These are phyloP conservation scores for Hirtodrosophila duncani DNA, from an alignment of 2,888 invertebrate genomes.

Conservation along the genomic window DNA sequence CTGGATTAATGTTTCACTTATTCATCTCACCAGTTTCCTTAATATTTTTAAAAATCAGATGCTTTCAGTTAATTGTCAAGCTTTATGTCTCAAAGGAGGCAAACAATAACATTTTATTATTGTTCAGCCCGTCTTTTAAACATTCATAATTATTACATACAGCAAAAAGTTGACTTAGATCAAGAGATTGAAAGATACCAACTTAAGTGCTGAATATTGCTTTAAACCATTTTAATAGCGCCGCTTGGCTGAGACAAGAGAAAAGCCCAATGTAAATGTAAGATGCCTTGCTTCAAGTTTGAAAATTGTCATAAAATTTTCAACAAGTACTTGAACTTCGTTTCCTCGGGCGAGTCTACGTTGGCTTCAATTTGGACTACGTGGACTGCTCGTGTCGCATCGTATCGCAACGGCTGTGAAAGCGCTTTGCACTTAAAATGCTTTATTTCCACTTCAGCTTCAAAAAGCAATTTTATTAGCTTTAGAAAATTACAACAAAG, in stretches of 20 bases:
- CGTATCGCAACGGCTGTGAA: constrained; percentile 58
- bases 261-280: too few relatives aligned
- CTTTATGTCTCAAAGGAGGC: constrained; percentile 35
- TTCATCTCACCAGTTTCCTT: too few relatives aligned
- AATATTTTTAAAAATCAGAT: too few relatives aligned
- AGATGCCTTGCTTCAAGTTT: constrained; percentile 33
- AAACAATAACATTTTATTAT: constrained; percentile 28
- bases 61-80: constrained; percentile 53
- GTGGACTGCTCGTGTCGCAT: too few relatives aligned
- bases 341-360: constrained; percentile 27
- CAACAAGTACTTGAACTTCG: constrained; percentile 61
- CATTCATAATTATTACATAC: too few relatives aligned
- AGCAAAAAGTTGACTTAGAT: too few relatives aligned
- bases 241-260: constrained; percentile 6
- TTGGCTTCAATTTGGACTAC: constrained; percentile 50
- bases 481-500: constrained; percentile 71
- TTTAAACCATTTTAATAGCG: constrained; percentile 68
- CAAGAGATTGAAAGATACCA: constrained; percentile 59
- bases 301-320: constrained; percentile 70
- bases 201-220: constrained; percentile 66
- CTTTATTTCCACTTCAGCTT: constrained; percentile 64
- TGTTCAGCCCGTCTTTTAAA: background rate
- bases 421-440: constrained; percentile 65
- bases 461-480: constrained; percentile 71
- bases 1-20: too few relatives aligned